Percentiles rank a stretch among this genome's conserved stretches.
Conservation (phyloP, 2,113 vertebrate species). For the Strix aluco region DNA sequence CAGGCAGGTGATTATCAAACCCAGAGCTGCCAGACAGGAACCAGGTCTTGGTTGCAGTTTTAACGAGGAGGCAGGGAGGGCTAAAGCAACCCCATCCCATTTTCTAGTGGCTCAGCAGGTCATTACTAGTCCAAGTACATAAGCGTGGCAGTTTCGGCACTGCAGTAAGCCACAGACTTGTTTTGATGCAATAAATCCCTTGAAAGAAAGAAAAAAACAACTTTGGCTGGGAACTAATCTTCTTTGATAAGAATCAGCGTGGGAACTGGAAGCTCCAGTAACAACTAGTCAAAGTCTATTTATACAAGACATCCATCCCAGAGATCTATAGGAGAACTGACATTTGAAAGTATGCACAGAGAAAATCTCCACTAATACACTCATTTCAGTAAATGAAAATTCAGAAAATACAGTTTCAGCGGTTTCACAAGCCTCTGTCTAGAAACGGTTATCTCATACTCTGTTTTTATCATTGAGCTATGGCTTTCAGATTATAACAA, state of each 20-base stretch:
- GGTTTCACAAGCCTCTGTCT: neutral
- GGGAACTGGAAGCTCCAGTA: slow-evolving; percentile 47
- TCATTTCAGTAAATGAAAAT: neutral
- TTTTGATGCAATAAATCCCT: neutral
- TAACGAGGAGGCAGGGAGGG: neutral
- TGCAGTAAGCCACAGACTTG: neutral
- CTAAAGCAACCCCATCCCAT: neutral
- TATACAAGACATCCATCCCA: neutral
- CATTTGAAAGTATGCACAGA: neutral
- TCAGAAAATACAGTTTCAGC: neutral
- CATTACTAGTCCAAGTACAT: neutral
- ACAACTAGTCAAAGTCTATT: neutral
- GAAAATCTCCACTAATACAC: neutral
- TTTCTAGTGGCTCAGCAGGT: neutral
- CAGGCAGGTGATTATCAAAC: neutral
- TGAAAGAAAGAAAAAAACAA: neutral
- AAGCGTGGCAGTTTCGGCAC: neutral
- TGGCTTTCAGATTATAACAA: neutral
- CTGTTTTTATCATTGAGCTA: neutral
- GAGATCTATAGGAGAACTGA: neutral
- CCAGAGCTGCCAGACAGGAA: neutral
- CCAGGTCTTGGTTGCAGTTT: neutral
- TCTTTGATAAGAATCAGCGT: slow-evolving; percentile 41
- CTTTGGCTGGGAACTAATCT: slow-evolving; percentile 9
- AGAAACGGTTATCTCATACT: neutral